Conservation (phyloP, 35 echinoderm and acorn worm species). For the Ptychodera flava region DNA sequence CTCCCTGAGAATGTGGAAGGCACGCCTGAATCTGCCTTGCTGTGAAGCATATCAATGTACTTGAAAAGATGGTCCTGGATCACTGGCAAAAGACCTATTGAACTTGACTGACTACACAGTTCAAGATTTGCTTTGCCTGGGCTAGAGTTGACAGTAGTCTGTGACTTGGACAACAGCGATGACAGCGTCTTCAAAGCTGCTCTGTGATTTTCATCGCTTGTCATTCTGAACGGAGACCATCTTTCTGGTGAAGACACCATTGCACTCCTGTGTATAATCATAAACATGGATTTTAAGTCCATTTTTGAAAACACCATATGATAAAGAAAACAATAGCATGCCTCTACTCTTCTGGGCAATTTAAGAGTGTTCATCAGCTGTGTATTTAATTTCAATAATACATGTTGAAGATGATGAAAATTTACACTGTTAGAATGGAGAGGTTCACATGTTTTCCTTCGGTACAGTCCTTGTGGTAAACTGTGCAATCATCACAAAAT, state of each 20-base stretch:
- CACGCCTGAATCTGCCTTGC: neutral
- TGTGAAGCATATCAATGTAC: conserved; percentile 33
- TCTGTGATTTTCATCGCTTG: neutral
- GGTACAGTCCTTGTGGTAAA: no score
- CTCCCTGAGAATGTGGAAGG: conserved; percentile 30
- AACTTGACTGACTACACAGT: conserved; percentile 8
- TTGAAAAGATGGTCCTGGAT: conserved; percentile 36
- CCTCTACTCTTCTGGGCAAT: no score
- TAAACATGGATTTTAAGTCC: no score
- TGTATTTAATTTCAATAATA: no score
- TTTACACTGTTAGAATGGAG: no score
- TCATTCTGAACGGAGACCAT: neutral
- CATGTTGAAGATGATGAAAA: no score
- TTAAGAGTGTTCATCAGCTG: no score
- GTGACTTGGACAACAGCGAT: neutral
- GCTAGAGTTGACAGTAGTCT: conserved; percentile 2
- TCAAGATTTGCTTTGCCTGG: neutral
- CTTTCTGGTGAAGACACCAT: neutral
- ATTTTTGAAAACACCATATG: no score
- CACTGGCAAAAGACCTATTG: conserved; percentile 23
- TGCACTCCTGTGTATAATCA: neutral
- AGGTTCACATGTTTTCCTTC: no score
- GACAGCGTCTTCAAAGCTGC: neutral
- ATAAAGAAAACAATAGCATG: no score
- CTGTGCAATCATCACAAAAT: no score